Conservation (phyloP, 2,113 vertebrate genomes). For the Daubentonia madagascariensis region DNA sequence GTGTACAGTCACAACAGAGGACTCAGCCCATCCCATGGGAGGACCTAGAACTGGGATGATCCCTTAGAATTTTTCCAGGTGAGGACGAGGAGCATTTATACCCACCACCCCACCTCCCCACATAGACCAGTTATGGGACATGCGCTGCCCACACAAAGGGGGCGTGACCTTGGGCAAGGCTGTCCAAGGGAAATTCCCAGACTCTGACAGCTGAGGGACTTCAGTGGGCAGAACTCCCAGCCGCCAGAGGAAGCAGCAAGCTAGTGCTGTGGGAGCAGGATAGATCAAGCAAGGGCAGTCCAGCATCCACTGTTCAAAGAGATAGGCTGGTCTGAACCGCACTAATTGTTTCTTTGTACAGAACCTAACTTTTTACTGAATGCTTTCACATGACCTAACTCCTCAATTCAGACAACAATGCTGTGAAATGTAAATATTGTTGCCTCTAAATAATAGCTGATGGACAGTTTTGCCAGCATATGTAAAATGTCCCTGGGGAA, state of each 20-base stretch:
- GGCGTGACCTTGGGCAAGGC: not conserved
- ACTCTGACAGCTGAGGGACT: not conserved
- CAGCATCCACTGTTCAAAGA: not conserved
- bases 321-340: not conserved
- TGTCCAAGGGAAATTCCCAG: not conserved
- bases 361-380: not conserved
- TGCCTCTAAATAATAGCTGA: not conserved
- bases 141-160: fast-evolving
- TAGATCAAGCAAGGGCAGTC: not conserved
- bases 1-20: not conserved
- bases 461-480: not conserved
- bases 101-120: not conserved
- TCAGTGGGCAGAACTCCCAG: not conserved
- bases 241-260: not conserved
- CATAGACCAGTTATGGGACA: not conserved
- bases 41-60: not conserved
- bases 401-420: not conserved
- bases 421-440: not conserved
- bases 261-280: fast-evolving
- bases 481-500: not conserved
- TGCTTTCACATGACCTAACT: not conserved
- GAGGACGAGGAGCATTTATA: not conserved
- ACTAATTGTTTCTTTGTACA: not conserved
- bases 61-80: not conserved
- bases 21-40: too few relatives aligned